Conservation (phyloP, 2,888 invertebrate species). For the Chesias legatella region DNA sequence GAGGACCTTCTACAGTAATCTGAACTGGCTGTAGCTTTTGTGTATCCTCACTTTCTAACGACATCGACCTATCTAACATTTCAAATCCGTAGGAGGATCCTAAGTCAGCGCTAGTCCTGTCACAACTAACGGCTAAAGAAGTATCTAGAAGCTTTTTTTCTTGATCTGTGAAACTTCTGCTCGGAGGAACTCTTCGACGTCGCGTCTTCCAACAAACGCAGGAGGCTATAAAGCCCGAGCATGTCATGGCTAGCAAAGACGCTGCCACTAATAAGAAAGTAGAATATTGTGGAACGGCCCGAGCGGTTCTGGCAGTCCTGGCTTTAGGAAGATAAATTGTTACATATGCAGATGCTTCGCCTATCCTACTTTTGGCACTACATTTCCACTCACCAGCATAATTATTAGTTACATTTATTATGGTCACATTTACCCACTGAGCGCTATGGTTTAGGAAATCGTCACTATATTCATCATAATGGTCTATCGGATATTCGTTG, state of each 20-base stretch:
- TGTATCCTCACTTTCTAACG: constrained; percentile 72
- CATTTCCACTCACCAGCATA: constrained; percentile 94
- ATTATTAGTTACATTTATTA: constrained; percentile 89
- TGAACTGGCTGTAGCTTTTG: constrained; percentile 81
- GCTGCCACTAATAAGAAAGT: constrained; percentile 86
- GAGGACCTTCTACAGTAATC: constrained; percentile 79
- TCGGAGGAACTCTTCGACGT: constrained; percentile 85
- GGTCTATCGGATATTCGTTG: constrained; percentile 48
- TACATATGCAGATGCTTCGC: constrained; percentile 81
- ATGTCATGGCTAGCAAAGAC: constrained; percentile 84
- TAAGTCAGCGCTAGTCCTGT: constrained; percentile 83
- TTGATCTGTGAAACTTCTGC: constrained; percentile 90
- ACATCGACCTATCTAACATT: constrained; percentile 76
- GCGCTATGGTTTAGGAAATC: constrained; percentile 73
- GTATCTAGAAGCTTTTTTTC: constrained; percentile 92
- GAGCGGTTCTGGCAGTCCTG: constrained; percentile 89
- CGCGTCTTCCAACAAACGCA: constrained; percentile 83
- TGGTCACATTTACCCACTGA: constrained; percentile 90
- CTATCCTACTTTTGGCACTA: constrained; percentile 85
- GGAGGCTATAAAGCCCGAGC: constrained; percentile 78
- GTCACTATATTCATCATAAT: constrained; percentile 61
- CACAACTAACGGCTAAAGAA: constrained; percentile 83
- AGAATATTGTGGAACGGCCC: constrained; percentile 86
- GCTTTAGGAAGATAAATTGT: constrained; percentile 73
- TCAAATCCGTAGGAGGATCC: constrained; percentile 75